Evolutionary conservation across 2,797 vertebrate species (phyloP), one percentile per base, ranked within the genome.

Genomic region (Rhinoraja longicauda): DNA sequence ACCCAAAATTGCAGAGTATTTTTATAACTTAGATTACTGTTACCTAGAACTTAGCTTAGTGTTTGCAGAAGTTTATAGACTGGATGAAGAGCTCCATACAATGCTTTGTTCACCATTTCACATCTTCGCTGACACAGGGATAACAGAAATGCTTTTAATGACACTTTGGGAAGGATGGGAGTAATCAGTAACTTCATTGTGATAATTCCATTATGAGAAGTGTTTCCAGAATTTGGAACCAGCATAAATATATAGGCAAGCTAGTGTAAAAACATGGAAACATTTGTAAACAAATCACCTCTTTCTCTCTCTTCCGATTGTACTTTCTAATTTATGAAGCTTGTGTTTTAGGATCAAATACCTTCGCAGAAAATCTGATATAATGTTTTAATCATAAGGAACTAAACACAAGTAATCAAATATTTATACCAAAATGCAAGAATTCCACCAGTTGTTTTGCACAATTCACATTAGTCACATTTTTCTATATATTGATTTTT

Each of bases 341-440:
- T 13, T 19, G 4, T 53, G 45, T 53, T 82, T 53, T 82, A 29
- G 45, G 24, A 12, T 10, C 10, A 57, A 57, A 13, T 17, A 57
- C 12, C 26, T n/a, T 62, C 59, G 12, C 82, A 86, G 81, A 59
- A 86, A 86, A 86, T 86, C 82, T 59, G 82, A 59, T 62, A n/a
- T 29, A 76, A 17, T 13, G 62, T n/a, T 86, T 86, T n/a, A 64
- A 86, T 86, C 57, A 32, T 2, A 32, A 15, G 15, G 19, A 70
- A 21, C 12, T 15, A 53, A 70, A 53, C 45, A 45, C 45, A 53
- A 53, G 45, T 53, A 53, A 53, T 5, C 45, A 53, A 53, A 6
- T 53, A 45, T 53, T 53, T 53, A 6, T 53, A 53, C 45, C 4
- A 64, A 64, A 86, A 62, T 76, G 29, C n/a, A 86, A 86, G 29